phyloP scores from a whole-genome alignment of 2,797 vertebrate genomes.

The Brachyrhaphis roseni region DNA sequence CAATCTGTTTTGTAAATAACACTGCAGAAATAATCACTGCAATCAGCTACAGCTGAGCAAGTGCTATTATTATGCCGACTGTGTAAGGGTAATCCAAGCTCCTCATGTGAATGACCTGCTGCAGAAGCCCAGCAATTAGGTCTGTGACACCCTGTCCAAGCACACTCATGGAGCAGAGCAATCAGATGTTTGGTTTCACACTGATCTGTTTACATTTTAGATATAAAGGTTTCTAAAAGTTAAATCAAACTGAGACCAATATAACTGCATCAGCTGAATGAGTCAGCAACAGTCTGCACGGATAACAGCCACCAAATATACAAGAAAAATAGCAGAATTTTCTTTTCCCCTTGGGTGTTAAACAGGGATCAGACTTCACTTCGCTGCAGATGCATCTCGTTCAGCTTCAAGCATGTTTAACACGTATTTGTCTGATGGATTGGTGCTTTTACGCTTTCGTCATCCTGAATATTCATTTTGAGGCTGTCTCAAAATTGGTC shows the following conservation, averaged over 20 bases:
- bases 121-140: constrained; percentile 17
- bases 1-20: constrained; percentile 12
- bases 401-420: constrained; percentile 16
- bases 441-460: constrained; percentile 30
- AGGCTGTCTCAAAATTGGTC: constrained; percentile 12
- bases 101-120: constrained; percentile 42
- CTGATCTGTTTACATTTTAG: background rate
- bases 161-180: background rate
- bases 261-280: background rate
- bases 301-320: background rate
- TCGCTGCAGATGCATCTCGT: background rate
- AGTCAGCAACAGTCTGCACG: background rate
- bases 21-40: constrained; percentile 29
- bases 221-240: constrained; percentile 17
- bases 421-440: constrained; percentile 34
- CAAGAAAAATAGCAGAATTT: background rate
- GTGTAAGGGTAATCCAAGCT: constrained; percentile 28
- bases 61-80: constrained; percentile 10
- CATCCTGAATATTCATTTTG: constrained; percentile 17
- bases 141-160: constrained; percentile 17
- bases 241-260: background rate
- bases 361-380: constrained; percentile 1
- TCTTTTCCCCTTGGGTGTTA: background rate
- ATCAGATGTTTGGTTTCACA: background rate
- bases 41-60: constrained; percentile 44